These are phyloP conservation scores for Eclectus roratus DNA, from an alignment of 2,113 vertebrate genomes.

Conservation along the genomic window DNA sequence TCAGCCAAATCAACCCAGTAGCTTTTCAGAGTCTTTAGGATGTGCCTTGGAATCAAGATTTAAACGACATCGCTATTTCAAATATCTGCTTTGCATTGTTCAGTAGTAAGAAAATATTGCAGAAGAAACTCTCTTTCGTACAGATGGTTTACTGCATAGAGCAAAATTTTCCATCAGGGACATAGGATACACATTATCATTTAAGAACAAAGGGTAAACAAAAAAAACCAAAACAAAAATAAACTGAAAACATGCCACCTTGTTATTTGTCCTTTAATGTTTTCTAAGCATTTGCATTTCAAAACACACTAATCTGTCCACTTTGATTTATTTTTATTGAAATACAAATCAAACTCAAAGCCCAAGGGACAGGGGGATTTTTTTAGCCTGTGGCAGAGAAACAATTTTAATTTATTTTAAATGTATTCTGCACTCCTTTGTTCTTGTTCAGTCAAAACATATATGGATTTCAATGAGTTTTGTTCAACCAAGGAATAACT, in stretches of 20 bases:
- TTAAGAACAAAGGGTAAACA: slow-evolving; percentile 56
- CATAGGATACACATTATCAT: not conserved
- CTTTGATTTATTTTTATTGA: slow-evolving; percentile 65
- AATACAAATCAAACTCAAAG: slow-evolving; percentile 53
- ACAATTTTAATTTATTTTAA: slow-evolving; percentile 44
- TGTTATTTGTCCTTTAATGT: slow-evolving; percentile 51
- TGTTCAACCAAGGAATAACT: not conserved
- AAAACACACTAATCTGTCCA: slow-evolving; percentile 41
- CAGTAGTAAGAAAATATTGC: not conserved
- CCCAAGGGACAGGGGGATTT: not conserved
- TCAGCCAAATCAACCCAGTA: not conserved
- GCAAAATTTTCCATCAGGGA: slow-evolving; percentile 8
- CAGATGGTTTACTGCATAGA: not conserved
- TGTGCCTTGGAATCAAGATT: not conserved
- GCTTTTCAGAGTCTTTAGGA: not conserved
- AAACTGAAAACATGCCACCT: slow-evolving; percentile 24
- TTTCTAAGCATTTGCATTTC: slow-evolving; percentile 57
- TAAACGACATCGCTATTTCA: not conserved
- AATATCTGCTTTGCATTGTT: not conserved
- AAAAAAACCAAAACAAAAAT: slow-evolving; percentile 43
- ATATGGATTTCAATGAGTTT: not conserved
- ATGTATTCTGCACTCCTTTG: slow-evolving; percentile 23
- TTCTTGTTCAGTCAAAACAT: slow-evolving; percentile 4
- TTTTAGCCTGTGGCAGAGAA: slow-evolving; percentile 3
- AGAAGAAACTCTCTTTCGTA: not conserved